phyloP scores from a whole-genome alignment of 2,113 vertebrate genomes.

The Clarias batrachus region DNA sequence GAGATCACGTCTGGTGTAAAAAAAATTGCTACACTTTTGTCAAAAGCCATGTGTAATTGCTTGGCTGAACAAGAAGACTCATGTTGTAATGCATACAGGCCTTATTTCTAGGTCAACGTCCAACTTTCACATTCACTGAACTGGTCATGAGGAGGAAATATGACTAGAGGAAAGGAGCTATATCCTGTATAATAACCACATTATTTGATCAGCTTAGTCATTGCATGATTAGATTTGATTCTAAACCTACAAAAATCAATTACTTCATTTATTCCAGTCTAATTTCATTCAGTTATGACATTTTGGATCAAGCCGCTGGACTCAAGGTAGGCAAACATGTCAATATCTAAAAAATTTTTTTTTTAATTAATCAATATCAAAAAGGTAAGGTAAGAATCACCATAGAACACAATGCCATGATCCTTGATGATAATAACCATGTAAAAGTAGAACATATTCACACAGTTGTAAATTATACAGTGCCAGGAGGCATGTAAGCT shows the following conservation, averaged over 20 bases:
- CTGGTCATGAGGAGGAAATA: background rate
- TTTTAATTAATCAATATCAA: background rate
- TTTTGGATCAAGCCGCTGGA: background rate
- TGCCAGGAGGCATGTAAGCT: background rate
- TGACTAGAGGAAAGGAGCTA: background rate
- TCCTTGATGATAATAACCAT: background rate
- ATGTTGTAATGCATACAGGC: background rate
- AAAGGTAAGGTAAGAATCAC: background rate
- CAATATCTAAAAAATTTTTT: slow-evolving; percentile 39
- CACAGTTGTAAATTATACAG: background rate
- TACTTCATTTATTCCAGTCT: background rate
- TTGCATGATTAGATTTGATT: background rate
- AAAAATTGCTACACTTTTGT: background rate
- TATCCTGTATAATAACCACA: background rate
- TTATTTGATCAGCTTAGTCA: slow-evolving; percentile 1
- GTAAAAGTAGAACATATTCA: background rate
- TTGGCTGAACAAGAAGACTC: background rate
- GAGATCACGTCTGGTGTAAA: background rate
- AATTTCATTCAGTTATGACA: background rate
- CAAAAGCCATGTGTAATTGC: background rate
- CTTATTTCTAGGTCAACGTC: background rate
- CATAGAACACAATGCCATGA: background rate
- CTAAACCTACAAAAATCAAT: background rate
- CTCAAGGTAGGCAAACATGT: background rate
- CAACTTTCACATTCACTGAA: background rate